A percentile compares a stretch with the other conserved stretches of the same genome.
Conservation (phyloP, 2,113 vertebrate species). For the Noturus placidus region DNA sequence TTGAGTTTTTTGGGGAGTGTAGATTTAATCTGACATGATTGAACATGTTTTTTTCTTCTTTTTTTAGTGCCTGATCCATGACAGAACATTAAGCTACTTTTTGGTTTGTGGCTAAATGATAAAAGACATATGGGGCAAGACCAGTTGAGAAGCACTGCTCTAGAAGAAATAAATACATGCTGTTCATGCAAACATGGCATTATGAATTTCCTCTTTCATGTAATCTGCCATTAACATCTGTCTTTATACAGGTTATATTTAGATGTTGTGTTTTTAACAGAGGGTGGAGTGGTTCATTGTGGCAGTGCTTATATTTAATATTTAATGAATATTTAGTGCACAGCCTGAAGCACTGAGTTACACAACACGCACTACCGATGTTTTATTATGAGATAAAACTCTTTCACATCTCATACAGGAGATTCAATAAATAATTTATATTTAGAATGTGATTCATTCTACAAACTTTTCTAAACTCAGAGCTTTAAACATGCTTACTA, state of each 20-base stretch:
- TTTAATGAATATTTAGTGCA: slow-evolving; percentile 11
- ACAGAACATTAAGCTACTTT: not conserved
- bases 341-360: not conserved
- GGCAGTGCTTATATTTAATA: not conserved
- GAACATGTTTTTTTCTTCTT: not conserved
- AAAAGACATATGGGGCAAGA: not conserved
- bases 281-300: slow-evolving; percentile 1
- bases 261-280: not conserved
- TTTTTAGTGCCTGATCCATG: not conserved
- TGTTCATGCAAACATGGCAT: not conserved
- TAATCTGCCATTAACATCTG: slow-evolving; percentile 1
- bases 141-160: not conserved
- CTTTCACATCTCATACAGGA: slow-evolving; percentile 10
- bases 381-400: not conserved
- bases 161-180: not conserved
- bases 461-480: slow-evolving; percentile 33
- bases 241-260: slow-evolving; percentile 8
- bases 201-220: slow-evolving; percentile 1
- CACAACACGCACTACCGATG: slow-evolving; percentile 13
- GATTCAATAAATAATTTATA: slow-evolving; percentile 30
- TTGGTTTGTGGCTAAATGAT: not conserved
- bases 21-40: not conserved
- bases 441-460: slow-evolving; percentile 33
- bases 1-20: not conserved
- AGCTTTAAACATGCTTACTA: slow-evolving; percentile 1